phyloP scores from a whole-genome alignment of 2,797 vertebrate genomes.

The Mareca penelope region DNA sequence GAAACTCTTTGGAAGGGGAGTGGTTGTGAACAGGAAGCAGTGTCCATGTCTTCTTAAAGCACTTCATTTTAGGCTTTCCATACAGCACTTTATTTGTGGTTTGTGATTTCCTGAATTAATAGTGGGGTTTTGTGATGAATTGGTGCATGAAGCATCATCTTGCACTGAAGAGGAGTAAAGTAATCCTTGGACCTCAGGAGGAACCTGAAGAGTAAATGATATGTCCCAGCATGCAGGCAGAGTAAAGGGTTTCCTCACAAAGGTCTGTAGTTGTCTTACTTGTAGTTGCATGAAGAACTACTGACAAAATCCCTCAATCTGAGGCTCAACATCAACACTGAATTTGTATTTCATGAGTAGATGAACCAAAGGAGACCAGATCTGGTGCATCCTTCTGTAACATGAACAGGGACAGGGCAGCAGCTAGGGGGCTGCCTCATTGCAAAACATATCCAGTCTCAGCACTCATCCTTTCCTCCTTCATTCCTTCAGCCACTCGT shows the following conservation, averaged over 20 bases:
- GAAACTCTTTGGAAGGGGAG: not conserved
- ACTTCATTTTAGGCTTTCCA: not conserved
- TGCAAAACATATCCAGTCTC: not conserved
- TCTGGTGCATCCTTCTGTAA: not conserved
- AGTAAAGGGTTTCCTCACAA: not conserved
- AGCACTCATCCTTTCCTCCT: not conserved
- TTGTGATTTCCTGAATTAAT: not conserved
- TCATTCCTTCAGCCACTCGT: not conserved
- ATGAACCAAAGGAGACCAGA: not conserved
- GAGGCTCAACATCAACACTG: not conserved
- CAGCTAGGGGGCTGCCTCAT: not conserved
- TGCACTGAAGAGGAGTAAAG: not conserved
- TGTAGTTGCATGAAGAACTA: not conserved
- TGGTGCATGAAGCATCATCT: not conserved
- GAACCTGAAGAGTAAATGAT: not conserved
- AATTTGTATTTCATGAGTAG: not conserved
- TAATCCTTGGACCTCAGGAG: not conserved
- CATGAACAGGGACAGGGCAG: fast-evolving
- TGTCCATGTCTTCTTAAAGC: not conserved
- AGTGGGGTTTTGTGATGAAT: not conserved
- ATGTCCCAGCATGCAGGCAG: not conserved
- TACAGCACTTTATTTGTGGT: not conserved
- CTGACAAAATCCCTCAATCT: not conserved
- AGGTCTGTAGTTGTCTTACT: not conserved
- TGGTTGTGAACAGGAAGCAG: not conserved